Percentiles rank a stretch among this genome's conserved stretches.
phyloP scores from a whole-genome alignment of 2,113 vertebrate genomes.

The Plotosus lineatus region DNA sequence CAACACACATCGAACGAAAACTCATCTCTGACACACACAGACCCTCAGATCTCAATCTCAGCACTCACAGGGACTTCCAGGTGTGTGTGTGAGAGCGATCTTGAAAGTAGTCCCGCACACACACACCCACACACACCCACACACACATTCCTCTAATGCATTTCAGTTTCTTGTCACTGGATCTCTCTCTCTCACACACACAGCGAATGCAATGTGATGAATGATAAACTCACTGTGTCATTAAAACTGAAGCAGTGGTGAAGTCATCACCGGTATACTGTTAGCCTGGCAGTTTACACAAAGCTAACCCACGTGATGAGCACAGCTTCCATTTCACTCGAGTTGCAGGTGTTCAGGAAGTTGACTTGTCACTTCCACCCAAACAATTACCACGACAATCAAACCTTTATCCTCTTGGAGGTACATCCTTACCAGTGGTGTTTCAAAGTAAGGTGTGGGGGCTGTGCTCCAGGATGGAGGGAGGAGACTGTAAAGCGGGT shows the following conservation, averaged over 20 bases:
- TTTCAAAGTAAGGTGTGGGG: constrained; percentile 96
- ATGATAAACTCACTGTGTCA: too few relatives aligned
- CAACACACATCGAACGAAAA: not conserved
- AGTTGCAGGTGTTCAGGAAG: not conserved
- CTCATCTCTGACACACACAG: not conserved
- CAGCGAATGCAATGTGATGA: too few relatives aligned
- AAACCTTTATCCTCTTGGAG: not conserved
- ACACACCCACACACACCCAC: too few relatives aligned
- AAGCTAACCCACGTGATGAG: too few relatives aligned
- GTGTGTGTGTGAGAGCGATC: not conserved
- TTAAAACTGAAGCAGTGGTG: too few relatives aligned
- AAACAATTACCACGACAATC: not conserved
- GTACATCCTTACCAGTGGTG: constrained; percentile 83
- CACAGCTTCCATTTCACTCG: not conserved
- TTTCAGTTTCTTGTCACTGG: constrained; percentile 39
- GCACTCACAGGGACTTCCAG: constrained; percentile 51
- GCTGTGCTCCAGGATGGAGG: constrained; percentile 91
- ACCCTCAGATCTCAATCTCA: constrained; percentile 63
- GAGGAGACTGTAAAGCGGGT: constrained; percentile 91
- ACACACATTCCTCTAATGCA: constrained; percentile 43
- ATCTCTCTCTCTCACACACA: constrained; percentile 15
- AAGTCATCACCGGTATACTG: too few relatives aligned
- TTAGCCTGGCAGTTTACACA: too few relatives aligned
- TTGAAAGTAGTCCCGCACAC: too few relatives aligned
- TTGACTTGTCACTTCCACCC: not conserved